Evolutionary conservation across 1,140 invertebrate genomes (phyloP).

Genomic region (Stegodyphus dumicola): DNA sequence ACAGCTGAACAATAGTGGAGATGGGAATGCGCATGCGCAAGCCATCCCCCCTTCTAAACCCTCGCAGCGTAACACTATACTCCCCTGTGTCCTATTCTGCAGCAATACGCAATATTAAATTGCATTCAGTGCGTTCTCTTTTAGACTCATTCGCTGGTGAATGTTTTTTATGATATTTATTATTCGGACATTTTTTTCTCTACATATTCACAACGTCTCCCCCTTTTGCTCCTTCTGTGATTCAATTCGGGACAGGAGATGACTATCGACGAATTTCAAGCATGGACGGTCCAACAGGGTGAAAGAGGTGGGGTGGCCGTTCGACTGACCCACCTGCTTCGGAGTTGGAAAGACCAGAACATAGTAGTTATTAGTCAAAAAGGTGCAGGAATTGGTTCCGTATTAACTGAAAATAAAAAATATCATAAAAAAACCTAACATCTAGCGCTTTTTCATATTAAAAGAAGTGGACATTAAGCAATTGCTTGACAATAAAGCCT

Average conservation of each 20-base stretch:
- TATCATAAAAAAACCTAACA: too few relatives aligned
- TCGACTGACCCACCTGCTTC: slow-evolving; percentile 16
- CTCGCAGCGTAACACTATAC: slow-evolving; percentile 47
- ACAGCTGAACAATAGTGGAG: slow-evolving; percentile 40
- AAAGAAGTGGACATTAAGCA: too few relatives aligned
- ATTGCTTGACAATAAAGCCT: too few relatives aligned
- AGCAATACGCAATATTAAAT: slow-evolving; percentile 61
- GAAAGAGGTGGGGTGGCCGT: background rate
- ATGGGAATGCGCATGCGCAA: slow-evolving; percentile 24
- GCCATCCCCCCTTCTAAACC: background rate
- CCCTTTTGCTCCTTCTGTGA: background rate
- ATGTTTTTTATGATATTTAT: slow-evolving; percentile 25
- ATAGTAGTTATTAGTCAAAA: background rate
- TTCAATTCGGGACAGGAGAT: slow-evolving; percentile 29
- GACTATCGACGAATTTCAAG: slow-evolving; percentile 55
- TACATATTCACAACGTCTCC: background rate
- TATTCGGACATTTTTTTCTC: background rate
- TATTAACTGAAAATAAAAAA: too few relatives aligned
- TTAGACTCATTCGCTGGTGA: background rate
- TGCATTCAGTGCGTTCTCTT: slow-evolving; percentile 34
- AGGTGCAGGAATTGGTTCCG: too few relatives aligned
- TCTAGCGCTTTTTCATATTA: too few relatives aligned
- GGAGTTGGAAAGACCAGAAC: background rate
- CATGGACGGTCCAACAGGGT: slow-evolving; percentile 42
- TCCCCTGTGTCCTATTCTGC: slow-evolving; percentile 47